A percentile compares a stretch with the other conserved stretches of the same genome.
phyloP scores from a whole-genome alignment of 2,888 invertebrate species.

The Tenodera sinensis region DNA sequence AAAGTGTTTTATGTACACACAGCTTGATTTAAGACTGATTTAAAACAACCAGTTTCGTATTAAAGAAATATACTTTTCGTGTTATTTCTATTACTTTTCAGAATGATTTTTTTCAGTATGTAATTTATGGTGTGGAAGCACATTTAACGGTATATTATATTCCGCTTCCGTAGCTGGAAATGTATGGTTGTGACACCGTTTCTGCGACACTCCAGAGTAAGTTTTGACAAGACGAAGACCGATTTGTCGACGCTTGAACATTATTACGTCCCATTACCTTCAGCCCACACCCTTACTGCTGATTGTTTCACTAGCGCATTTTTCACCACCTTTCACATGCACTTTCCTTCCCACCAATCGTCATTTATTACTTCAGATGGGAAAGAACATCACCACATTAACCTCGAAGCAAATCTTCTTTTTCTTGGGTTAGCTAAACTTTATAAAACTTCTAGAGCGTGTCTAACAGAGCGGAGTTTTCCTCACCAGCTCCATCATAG shows the following conservation, averaged over 20 bases:
- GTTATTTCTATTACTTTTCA: no score
- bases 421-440: neutral
- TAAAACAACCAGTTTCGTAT: no score
- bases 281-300: conserved; percentile 15
- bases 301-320: neutral
- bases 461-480: neutral
- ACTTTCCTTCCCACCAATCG: neutral
- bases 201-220: neutral
- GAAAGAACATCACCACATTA: neutral
- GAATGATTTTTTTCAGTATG: no score
- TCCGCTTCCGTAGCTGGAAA: no score
- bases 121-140: no score
- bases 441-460: neutral
- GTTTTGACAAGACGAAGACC: conserved; percentile 28
- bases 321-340: neutral
- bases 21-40: no score
- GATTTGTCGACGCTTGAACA: conserved; percentile 30
- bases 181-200: neutral
- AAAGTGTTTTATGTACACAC: no score
- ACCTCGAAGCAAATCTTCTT: neutral
- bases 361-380: neutral
- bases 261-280: conserved; percentile 40
- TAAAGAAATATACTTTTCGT: no score
- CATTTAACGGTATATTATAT: no score
- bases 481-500: neutral